Evolutionary conservation across 2,113 vertebrate genomes (phyloP), one percentile per base, ranked within the genome.

Genomic region (Lampris incognitus): DNA sequence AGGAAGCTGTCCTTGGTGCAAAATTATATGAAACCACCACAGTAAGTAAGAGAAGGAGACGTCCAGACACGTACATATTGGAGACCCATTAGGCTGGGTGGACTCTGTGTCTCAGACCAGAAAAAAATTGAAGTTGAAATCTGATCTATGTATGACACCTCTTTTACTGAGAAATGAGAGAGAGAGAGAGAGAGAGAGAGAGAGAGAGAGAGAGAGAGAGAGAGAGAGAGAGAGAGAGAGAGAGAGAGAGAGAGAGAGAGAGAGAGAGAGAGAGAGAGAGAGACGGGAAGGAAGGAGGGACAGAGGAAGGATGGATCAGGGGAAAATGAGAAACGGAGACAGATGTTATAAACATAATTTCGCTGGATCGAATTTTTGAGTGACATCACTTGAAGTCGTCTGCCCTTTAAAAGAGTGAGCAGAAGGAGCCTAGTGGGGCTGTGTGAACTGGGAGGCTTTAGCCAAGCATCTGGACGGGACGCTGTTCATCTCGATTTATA

Each of bases 361-460:
- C 24, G 24, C 24, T 24, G 24, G 24, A 24, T 41, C 70, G 58
- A 65, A 54, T 49, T 81, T 57, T 68, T 72, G 52, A 61, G 66
- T 78, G 81, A 87, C 88, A 84, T 87, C 81, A 65, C 79, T 76
- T 44, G 60, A 86, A 86, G 87, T 86, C 56, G 65, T 52, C 62
- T 79, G 87, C 84, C 65, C 57, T 83, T 74, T 57, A 81, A 77
- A 38, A 82, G 81, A 48, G 11, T 5, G 38, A 87, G 77, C 72
- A 69, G 68, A 51, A 66, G 40, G 57, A 73, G 66, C 9, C 65
- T 62, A 74, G 79, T 60, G 48, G 72, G 67, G 38, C 24, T 24
- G 70, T 76, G 64, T n/a, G 48, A 44, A 44, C 69, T 67, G 66
- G 7, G 54, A 54, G 61, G 69, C 69, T 41, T 61, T 3, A 41